Evolutionary conservation across 1,140 invertebrate species (phyloP).

Genomic region (Microplitis demolitor): DNA sequence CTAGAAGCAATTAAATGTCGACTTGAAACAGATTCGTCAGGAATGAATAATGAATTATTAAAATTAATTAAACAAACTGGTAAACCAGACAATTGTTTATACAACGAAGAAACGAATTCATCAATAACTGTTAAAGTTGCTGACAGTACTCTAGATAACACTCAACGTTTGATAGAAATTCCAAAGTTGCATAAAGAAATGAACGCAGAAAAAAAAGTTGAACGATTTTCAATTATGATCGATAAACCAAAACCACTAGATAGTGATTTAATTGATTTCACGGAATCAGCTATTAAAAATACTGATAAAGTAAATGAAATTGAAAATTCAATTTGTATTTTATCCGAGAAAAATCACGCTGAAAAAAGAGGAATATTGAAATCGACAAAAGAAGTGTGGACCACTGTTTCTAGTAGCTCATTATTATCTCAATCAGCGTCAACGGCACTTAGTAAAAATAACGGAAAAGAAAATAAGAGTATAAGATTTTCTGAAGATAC

Average conservation of each 20-base stretch:
- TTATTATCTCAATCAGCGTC: neutral
- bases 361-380: neutral
- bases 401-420: neutral
- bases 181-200: neutral
- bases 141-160: constrained; percentile 10
- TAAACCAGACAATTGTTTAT: neutral
- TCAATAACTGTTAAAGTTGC: no score
- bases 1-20: constrained; percentile 20
- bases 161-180: neutral
- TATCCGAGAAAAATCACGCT: neutral
- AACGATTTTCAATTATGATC: neutral
- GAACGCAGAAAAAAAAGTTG: neutral
- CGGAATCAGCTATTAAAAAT: neutral
- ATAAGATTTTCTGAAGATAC: constrained; percentile 54
- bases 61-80: constrained; percentile 7
- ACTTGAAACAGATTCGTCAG: constrained; percentile 10
- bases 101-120: neutral
- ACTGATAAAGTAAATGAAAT: neutral
- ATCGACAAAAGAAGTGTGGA: neutral
- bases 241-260: neutral
- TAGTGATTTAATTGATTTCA: neutral
- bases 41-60: constrained; percentile 8
- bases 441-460: neutral
- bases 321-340: no score
- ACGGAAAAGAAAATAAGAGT: constrained; percentile 48